Percentiles rank a stretch among this genome's conserved stretches.
Evolutionary conservation across 2,113 vertebrate genomes (phyloP).

Genomic region (Pimephales promelas): DNA sequence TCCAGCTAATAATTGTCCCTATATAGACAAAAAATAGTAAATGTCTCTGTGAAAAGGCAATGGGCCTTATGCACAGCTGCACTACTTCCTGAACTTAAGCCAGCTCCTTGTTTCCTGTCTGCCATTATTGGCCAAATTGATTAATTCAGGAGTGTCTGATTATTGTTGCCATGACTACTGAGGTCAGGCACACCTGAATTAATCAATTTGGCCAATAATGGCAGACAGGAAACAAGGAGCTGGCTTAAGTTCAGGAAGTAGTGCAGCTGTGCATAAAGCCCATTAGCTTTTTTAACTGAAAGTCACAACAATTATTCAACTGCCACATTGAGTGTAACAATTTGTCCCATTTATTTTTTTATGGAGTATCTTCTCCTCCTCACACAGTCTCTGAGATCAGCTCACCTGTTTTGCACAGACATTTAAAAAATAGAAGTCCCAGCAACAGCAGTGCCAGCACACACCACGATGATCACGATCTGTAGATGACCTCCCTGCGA

Average conservation of each 20-base stretch:
- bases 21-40: neutral
- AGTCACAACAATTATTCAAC: accelerated
- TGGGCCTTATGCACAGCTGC: too few relatives aligned
- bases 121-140: too few relatives aligned
- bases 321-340: neutral
- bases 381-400: neutral
- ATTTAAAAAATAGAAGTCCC: neutral
- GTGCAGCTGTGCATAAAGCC: too few relatives aligned
- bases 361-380: neutral
- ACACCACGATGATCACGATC: neutral
- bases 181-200: too few relatives aligned
- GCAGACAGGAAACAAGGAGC: too few relatives aligned
- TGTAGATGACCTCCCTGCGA: neutral
- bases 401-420: neutral
- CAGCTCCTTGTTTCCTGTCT: too few relatives aligned
- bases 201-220: too few relatives aligned
- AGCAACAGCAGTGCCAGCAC: neutral
- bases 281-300: neutral
- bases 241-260: too few relatives aligned
- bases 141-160: too few relatives aligned
- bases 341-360: neutral
- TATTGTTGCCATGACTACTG: too few relatives aligned
- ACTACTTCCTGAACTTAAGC: too few relatives aligned
- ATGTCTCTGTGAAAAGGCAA: neutral
- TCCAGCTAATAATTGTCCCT: neutral